Conservation (phyloP, 2,113 vertebrate genomes). For the Quiscalus mexicanus region DNA sequence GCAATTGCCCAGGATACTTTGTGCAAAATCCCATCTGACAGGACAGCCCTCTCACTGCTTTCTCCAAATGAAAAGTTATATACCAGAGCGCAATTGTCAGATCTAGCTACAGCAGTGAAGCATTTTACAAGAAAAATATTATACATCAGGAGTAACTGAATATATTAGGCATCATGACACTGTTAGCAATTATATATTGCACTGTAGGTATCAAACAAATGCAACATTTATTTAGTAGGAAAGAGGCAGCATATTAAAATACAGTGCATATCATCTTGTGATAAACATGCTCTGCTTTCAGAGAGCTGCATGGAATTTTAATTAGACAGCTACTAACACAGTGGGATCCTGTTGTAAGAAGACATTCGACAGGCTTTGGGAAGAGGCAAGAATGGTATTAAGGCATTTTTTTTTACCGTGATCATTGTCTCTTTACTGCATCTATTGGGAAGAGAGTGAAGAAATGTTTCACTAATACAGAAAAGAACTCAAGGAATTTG, state of each 20-base stretch:
- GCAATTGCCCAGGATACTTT: not conserved
- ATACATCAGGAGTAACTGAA: not conserved
- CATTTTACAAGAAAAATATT: not conserved
- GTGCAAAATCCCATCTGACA: not conserved
- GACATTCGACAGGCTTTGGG: not conserved
- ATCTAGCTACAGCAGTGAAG: not conserved
- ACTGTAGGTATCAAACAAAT: not conserved
- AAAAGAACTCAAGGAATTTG: not conserved
- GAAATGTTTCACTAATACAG: not conserved
- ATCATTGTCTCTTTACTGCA: not conserved
- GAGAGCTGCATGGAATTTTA: not conserved
- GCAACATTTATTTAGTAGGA: not conserved
- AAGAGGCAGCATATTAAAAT: not conserved
- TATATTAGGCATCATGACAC: not conserved
- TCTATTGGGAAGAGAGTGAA: not conserved
- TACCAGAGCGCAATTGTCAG: not conserved
- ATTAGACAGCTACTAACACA: not conserved
- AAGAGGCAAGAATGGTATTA: not conserved
- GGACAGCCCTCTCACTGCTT: not conserved
- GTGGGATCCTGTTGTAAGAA: not conserved
- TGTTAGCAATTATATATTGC: not conserved
- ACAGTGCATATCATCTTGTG: not conserved
- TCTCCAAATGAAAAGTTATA: not conserved
- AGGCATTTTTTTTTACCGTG: not conserved
- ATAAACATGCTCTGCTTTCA: not conserved